Conservation (phyloP, 2,888 invertebrate species). For the Odontocerum albicorne region DNA sequence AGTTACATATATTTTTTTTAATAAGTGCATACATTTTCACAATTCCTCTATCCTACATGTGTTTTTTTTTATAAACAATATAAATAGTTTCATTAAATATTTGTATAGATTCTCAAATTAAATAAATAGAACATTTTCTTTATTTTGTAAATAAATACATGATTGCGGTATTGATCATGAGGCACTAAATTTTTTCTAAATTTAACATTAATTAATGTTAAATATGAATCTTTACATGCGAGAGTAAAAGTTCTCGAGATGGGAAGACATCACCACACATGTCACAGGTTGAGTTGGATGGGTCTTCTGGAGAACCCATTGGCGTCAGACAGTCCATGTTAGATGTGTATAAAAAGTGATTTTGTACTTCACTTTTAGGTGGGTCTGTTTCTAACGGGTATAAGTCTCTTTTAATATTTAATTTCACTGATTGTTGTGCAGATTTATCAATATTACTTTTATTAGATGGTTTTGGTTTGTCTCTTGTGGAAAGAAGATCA, state of each 20-base stretch:
- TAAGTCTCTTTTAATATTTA: conserved; percentile 15
- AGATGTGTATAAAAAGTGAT: too few species aligned
- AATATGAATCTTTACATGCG: conserved; percentile 28
- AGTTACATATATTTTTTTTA: not conserved
- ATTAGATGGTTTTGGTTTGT: not conserved
- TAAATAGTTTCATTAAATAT: not conserved
- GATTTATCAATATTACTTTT: not conserved
- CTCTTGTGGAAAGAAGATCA: conserved; percentile 53
- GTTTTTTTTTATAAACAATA: too few species aligned
- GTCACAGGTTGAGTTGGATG: conserved; percentile 15
- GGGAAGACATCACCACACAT: conserved; percentile 28
- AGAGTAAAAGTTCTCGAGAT: conserved; percentile 17
- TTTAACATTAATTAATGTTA: conserved; percentile 20
- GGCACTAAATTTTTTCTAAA: too few species aligned
- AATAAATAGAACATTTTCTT: not conserved
- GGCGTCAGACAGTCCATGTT: not conserved
- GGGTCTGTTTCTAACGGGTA: not conserved
- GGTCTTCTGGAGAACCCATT: not conserved
- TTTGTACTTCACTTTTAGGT: not conserved
- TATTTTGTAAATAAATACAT: not conserved
- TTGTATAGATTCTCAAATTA: not conserved
- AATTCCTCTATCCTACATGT: too few species aligned
- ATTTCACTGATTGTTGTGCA: not conserved
- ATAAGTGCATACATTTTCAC: not conserved
- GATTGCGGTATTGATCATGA: not conserved